phyloP scores from a whole-genome alignment of 1,140 invertebrate species.

The Brachionus calyciflorus region DNA sequence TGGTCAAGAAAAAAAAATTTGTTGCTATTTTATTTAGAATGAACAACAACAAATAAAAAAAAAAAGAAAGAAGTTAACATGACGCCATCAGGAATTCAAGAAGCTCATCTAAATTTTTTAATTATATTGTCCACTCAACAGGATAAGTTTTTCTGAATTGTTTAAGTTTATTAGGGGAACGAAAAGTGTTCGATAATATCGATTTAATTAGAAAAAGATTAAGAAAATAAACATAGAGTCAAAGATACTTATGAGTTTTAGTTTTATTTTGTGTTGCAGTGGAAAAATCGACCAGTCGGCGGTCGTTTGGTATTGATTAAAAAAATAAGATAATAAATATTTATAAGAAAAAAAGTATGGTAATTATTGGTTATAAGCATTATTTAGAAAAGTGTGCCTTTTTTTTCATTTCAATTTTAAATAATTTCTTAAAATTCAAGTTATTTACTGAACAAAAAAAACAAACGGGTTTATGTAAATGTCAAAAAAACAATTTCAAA shows the following conservation, averaged over 20 bases:
- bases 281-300: neutral
- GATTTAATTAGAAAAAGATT: slow-evolving; percentile 46
- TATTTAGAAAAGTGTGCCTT: no score
- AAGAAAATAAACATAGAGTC: slow-evolving; percentile 33
- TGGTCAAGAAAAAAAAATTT: slow-evolving; percentile 27
- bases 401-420: no score
- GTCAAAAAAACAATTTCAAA: slow-evolving; percentile 31
- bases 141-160: neutral
- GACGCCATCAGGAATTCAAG: neutral
- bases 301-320: slow-evolving; percentile 15
- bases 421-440: neutral
- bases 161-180: neutral
- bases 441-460: neutral
- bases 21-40: no score
- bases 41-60: no score
- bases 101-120: slow-evolving; percentile 29
- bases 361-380: slow-evolving; percentile 16
- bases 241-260: slow-evolving; percentile 15
- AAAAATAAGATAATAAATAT: slow-evolving; percentile 42
- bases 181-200: slow-evolving; percentile 20
- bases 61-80: slow-evolving; percentile 37
- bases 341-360: neutral
- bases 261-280: no score
- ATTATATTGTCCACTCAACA: slow-evolving; percentile 44
- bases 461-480: neutral